A percentile compares a stretch with the other conserved stretches of the same genome.
phyloP scores from a whole-genome alignment of 2,888 invertebrate species.

The Sabatieria punctata region DNA sequence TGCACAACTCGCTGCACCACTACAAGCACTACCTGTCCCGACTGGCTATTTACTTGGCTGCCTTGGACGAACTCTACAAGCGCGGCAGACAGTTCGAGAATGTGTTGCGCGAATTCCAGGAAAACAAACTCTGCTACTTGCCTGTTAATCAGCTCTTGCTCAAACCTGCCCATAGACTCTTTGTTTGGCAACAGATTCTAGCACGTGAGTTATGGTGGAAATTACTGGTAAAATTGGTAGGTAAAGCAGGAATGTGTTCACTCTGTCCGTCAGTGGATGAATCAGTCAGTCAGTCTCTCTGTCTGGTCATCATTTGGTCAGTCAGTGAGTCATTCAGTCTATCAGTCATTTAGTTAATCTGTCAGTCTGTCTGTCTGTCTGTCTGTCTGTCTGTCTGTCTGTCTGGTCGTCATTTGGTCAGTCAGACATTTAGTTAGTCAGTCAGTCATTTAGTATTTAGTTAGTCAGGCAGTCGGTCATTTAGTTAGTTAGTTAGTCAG shows the following conservation, averaged over 20 bases:
- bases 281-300: no score
- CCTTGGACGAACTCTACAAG: slow-evolving; percentile 58
- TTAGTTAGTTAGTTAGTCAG: no score
- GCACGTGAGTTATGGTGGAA: neutral
- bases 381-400: no score
- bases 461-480: no score
- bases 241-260: neutral
- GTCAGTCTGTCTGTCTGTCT: no score
- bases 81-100: slow-evolving; percentile 51
- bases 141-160: slow-evolving; percentile 62
- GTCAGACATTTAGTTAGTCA: no score
- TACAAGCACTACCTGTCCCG: slow-evolving; percentile 44
- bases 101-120: slow-evolving; percentile 57
- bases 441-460: no score
- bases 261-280: neutral
- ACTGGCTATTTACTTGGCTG: slow-evolving; percentile 56
- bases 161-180: slow-evolving; percentile 62
- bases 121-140: slow-evolving; percentile 65
- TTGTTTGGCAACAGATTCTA: slow-evolving; percentile 61
- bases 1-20: slow-evolving; percentile 13
- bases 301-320: no score
- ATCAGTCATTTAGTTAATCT: no score
- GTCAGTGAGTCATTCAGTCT: no score
- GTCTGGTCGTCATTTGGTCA: no score
- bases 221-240: slow-evolving; percentile 45